Evolutionary conservation across 2,888 invertebrate species (phyloP).

Genomic region (Polydrusus tereticollis): DNA sequence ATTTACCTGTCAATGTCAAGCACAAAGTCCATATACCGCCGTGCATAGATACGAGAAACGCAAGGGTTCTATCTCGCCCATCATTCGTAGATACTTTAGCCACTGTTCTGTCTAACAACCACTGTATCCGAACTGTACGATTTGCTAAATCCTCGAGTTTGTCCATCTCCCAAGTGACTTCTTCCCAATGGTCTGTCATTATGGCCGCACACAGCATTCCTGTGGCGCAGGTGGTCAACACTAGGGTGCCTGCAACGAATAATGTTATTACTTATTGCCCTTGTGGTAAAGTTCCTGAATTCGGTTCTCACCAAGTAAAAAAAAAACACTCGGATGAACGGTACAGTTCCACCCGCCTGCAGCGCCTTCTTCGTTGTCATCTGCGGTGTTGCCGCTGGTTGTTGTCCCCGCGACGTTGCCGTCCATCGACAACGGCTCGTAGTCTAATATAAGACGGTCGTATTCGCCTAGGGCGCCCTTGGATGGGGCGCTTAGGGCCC

Average conservation of each 20-base stretch:
- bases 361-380: conserved; percentile 70
- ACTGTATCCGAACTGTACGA: conserved; percentile 72
- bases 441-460: conserved; percentile 56
- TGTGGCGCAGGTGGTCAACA: conserved; percentile 82
- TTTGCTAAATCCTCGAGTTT: conserved; percentile 72
- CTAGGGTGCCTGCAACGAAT: conserved; percentile 66
- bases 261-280: background rate
- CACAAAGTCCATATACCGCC: conserved; percentile 94
- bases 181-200: conserved; percentile 93
- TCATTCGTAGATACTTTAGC: conserved; percentile 70
- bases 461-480: conserved; percentile 45
- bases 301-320: conserved; percentile 69
- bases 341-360: conserved; percentile 76
- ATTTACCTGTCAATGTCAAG: conserved; percentile 82
- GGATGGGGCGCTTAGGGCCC: conserved; percentile 36
- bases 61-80: conserved; percentile 61
- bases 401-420: conserved; percentile 41
- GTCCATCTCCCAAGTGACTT: conserved; percentile 82
- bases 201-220: conserved; percentile 87
- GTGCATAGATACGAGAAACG: conserved; percentile 88
- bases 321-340: conserved; percentile 76
- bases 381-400: conserved; percentile 65
- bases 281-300: too few species aligned
- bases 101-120: conserved; percentile 83
- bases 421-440: conserved; percentile 63